Conservation (phyloP, 1,140 invertebrate species). For the Anadara kagoshimensis region DNA sequence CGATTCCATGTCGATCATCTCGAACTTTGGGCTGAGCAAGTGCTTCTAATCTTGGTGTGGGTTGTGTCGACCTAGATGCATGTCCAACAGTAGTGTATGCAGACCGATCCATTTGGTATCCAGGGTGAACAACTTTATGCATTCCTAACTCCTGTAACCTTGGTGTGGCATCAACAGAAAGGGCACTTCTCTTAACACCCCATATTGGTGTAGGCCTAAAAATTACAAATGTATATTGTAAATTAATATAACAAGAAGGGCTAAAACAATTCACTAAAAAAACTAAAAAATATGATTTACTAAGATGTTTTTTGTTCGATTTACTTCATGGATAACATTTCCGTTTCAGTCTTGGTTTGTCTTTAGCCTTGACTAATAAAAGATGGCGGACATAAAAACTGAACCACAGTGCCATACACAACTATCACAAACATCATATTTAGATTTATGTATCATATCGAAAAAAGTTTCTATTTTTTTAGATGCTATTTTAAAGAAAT, state of each 20-base stretch:
- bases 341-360: not conserved
- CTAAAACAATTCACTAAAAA: conserved; percentile 7
- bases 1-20: conserved; percentile 38
- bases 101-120: conserved; percentile 51
- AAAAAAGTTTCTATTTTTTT: too few relatives aligned
- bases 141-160: conserved; percentile 44
- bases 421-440: too few relatives aligned
- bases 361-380: not conserved
- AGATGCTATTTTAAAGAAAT: too few relatives aligned
- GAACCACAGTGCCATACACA: not conserved
- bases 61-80: conserved; percentile 40
- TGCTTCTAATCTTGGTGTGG: conserved; percentile 47
- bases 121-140: conserved; percentile 41
- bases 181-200: conserved; percentile 52
- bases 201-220: conserved; percentile 59
- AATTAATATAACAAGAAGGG: not conserved
- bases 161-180: conserved; percentile 47
- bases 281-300: not conserved
- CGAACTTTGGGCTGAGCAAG: conserved; percentile 48
- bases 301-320: not conserved
- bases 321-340: not conserved
- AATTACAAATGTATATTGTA: conserved; percentile 3
- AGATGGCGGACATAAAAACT: not conserved
- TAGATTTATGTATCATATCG: too few relatives aligned
- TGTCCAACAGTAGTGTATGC: conserved; percentile 52